These are phyloP conservation scores for Octopus sinensis DNA, from an alignment of 1,140 invertebrate species.

Conservation along the genomic window DNA sequence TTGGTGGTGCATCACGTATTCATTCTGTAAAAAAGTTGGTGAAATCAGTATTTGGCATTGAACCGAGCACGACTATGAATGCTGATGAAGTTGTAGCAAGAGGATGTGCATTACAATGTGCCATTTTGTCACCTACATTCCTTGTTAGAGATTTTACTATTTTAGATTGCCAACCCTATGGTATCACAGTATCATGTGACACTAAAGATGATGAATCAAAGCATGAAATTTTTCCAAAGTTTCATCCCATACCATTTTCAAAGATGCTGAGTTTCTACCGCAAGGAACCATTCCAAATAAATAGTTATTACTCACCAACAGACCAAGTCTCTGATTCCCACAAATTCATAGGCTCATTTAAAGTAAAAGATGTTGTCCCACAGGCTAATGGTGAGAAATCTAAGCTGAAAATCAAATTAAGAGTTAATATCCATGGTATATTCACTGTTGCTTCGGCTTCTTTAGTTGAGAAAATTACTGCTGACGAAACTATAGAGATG, in stretches of 20 bases:
- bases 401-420: constrained; percentile 93
- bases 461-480: constrained; percentile 68
- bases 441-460: background rate
- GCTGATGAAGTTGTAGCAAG: constrained; percentile 95
- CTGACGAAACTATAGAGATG: constrained; percentile 27
- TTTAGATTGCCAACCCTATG: constrained; percentile 88
- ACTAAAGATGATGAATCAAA: constrained; percentile 44
- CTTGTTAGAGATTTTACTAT: constrained; percentile 91
- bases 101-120: constrained; percentile 83
- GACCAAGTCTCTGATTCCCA: constrained; percentile 26
- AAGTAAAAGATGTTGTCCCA: constrained; percentile 67
- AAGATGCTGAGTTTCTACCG: constrained; percentile 91
- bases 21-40: constrained; percentile 87
- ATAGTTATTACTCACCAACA: constrained; percentile 70
- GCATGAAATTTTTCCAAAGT: constrained; percentile 76
- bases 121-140: constrained; percentile 93
- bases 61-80: constrained; percentile 93
- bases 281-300: constrained; percentile 75
- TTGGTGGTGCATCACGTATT: constrained; percentile 91
- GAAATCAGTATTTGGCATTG: constrained; percentile 75
- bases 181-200: constrained; percentile 83
- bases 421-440: constrained; percentile 70
- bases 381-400: constrained; percentile 76
- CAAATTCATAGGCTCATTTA: constrained; percentile 69
- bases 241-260: constrained; percentile 87